Evolutionary conservation across 2,888 invertebrate genomes (phyloP), one percentile per base, ranked within the genome.

Genomic region (Microctonus aethiopoides): DNA sequence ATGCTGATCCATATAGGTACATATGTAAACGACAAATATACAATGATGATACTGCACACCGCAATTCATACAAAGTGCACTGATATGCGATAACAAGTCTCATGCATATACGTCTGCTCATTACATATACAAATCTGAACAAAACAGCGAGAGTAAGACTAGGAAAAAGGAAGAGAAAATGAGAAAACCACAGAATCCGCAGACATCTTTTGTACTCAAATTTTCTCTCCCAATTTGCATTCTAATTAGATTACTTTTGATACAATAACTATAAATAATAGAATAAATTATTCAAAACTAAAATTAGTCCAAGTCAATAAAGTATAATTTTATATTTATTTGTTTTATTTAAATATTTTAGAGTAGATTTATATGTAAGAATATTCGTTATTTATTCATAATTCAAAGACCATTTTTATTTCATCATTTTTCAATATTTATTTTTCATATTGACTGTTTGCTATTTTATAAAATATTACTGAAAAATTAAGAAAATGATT

Each of bases 11-110:
- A 9, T 16, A 56, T 56, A 56, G 26, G 5, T 1, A 13, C 59
- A 34, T 59, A 22, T 59, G 7, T 59, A 59, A 59, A 20, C 59
- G 59, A 59, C 34, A 34, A 59, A 59, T 59, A 20, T 20, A 34
- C 32, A 36, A 26, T 34, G 22, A 59, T 59, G 34, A 11, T 11
- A 59, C 29, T 7, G 4, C 34, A 22, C 11, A 20, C 32, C 16
- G 9, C 34, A 16, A 36, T 34, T 59, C 13, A 36, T 34, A 59
- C 36, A 59, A 32, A 59, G 59, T 29, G 36, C 59, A 20, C 34
- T 59, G 34, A 9, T 34, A 59, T 59, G 59, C 20, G 59, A 59
- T 59, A 59, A 59, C 59, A 36, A 34, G 56, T 32, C 29, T 16
- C 11, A 34, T 32, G 22, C 34, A 32, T 24, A 56, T 56, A 29